Evolutionary conservation across 1,140 invertebrate species (phyloP).

Genomic region (Alviniconcha marisindica): DNA sequence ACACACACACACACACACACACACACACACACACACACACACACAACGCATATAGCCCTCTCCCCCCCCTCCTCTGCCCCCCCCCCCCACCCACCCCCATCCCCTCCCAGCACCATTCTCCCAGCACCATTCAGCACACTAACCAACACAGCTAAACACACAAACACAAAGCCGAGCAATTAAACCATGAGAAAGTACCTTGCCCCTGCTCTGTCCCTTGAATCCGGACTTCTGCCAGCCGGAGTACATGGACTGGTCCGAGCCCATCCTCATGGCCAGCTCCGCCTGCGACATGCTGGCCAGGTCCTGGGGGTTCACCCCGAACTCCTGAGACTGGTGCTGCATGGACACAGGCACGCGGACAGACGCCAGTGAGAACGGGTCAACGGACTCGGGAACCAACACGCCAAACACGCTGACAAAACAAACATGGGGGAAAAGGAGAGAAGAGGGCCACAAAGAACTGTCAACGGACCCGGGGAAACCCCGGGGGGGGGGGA

Average conservation of each 20-base stretch:
- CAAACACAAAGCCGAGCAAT: too few relatives aligned
- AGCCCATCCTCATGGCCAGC: constrained; percentile 66
- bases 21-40: background rate
- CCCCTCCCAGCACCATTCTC: background rate
- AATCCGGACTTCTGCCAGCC: constrained; percentile 57
- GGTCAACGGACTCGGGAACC: too few relatives aligned
- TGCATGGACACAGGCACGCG: constrained; percentile 42
- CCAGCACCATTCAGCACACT: background rate
- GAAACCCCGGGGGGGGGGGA: too few relatives aligned
- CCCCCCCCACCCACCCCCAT: too few relatives aligned
- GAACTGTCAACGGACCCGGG: too few relatives aligned
- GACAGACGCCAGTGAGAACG: too few relatives aligned
- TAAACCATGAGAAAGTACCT: too few relatives aligned
- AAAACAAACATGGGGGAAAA: too few relatives aligned
- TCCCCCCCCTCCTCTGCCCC: background rate
- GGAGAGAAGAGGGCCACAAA: too few relatives aligned
- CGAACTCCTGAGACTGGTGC: constrained; percentile 66
- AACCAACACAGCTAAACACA: background rate
- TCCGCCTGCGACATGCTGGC: constrained; percentile 72
- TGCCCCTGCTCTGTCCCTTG: constrained; percentile 59
- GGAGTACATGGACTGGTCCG: constrained; percentile 56
- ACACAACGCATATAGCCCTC: background rate
- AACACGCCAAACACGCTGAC: too few relatives aligned
- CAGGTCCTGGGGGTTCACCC: constrained; percentile 63
- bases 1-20: constrained; percentile 10